These are phyloP conservation scores for Adrianichthys oophorus DNA, from an alignment of 2,797 vertebrate genomes.

Conservation along the genomic window DNA sequence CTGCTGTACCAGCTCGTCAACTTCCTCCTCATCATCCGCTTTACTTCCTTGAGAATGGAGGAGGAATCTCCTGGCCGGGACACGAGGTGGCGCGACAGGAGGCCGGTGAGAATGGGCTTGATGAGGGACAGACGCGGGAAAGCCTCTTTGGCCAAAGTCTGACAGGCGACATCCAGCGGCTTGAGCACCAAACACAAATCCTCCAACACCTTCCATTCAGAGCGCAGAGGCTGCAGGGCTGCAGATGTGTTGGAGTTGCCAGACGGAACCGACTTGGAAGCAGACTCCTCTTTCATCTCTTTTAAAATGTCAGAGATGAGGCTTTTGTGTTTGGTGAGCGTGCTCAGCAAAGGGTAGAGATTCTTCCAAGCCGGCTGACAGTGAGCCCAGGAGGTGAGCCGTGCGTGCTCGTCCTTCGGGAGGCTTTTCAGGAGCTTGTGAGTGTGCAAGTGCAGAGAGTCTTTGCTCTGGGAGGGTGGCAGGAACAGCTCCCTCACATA, in stretches of 20 bases:
- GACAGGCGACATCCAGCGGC: slow-evolving; percentile 78
- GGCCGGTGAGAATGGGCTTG: slow-evolving; percentile 77
- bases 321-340: slow-evolving; percentile 51
- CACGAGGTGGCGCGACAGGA: slow-evolving; percentile 76
- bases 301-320: slow-evolving; percentile 42
- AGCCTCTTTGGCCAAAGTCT: slow-evolving; percentile 74
- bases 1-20: slow-evolving; percentile 65
- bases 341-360: slow-evolving; percentile 58
- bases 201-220: slow-evolving; percentile 75
- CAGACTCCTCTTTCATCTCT: slow-evolving; percentile 36
- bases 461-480: slow-evolving; percentile 13
- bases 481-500: slow-evolving; percentile 48
- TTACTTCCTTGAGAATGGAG: slow-evolving; percentile 62
- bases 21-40: slow-evolving; percentile 68
- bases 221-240: not conserved
- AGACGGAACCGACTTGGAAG: slow-evolving; percentile 13
- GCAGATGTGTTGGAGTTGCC: slow-evolving; percentile 17
- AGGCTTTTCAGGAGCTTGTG: slow-evolving; percentile 40
- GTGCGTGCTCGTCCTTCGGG: slow-evolving; percentile 36
- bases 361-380: slow-evolving; percentile 56
- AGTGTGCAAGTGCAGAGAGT: not conserved
- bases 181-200: slow-evolving; percentile 74
- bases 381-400: slow-evolving; percentile 59
- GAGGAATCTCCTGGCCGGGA: slow-evolving; percentile 60
- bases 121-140: slow-evolving; percentile 77